Percentiles rank a stretch among this genome's conserved stretches.
phyloP scores from a whole-genome alignment of 2,113 vertebrate species.

The Brachyhypopomus occidentalis region DNA sequence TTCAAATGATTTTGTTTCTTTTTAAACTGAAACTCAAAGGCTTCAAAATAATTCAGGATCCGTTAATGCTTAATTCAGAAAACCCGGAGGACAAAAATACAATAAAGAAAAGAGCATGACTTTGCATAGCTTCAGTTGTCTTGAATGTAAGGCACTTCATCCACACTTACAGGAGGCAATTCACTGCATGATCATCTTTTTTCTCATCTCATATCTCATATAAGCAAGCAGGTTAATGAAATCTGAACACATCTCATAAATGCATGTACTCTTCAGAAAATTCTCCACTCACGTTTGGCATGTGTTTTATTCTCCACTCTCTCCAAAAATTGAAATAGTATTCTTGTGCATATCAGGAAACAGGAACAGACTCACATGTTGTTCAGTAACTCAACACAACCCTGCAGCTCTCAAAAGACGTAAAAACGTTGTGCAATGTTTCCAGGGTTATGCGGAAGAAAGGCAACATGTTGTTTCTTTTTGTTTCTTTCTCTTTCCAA shows the following conservation, averaged over 20 bases:
- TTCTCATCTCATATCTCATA: constrained; percentile 62
- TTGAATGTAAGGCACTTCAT: constrained; percentile 95
- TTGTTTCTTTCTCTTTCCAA: constrained; percentile 4
- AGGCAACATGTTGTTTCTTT: constrained; percentile 68
- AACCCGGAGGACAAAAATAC: constrained; percentile 67
- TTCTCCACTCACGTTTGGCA: constrained; percentile 69
- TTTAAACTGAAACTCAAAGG: constrained; percentile 66
- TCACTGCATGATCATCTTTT: constrained; percentile 63
- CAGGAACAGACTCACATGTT: constrained; percentile 58
- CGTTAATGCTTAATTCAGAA: constrained; percentile 64
- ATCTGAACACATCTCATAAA: constrained; percentile 59
- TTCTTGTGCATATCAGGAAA: constrained; percentile 75
- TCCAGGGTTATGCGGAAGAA: constrained; percentile 72
- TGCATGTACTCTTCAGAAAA: constrained; percentile 63
- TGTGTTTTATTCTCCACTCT: constrained; percentile 76
- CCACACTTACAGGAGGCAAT: constrained; percentile 70
- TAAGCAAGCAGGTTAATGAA: constrained; percentile 66
- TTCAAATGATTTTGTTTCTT: constrained; percentile 55
- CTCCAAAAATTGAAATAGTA: constrained; percentile 60
- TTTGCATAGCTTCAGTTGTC: constrained; percentile 98
- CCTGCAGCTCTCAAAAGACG: constrained; percentile 66
- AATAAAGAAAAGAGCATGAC: constrained; percentile 73
- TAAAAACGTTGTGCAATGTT: constrained; percentile 74
- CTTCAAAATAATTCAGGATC: constrained; percentile 66
- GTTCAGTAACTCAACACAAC: constrained; percentile 70